Base-by-base conservation (phyloP, 2,888 invertebrate genomes). In the Temnothorax rugatulus region DNA sequence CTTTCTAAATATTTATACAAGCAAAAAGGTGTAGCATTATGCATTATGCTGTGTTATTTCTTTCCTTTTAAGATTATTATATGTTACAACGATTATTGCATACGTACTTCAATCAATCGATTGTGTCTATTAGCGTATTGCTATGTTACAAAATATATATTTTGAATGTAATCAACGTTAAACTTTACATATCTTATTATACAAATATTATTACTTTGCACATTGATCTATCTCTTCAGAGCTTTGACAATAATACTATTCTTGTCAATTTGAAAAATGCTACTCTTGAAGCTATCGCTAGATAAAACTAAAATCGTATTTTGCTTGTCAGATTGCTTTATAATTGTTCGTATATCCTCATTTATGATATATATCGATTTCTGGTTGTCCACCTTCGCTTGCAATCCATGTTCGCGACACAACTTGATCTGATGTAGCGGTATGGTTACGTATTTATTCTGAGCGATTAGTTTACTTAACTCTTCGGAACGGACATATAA, bases 291-390 rank as follows among this genome's bases (percentile, higher is more conserved):
- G 76, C 86, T 86, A 61, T 91, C 90, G 50, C 90, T 91, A 21
- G 93, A 88, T 52, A 94, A 82, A 41, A 94, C 86, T 47, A 94
- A 89, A 84, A 94, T 93, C 21, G 93, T 90, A 66, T 88, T 92
- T 47, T 94, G 93, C 63, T 93, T 93, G 44, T 91, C 93, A 83
- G 90, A 90, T 84, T 93, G 91, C 7, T 92, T 86, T 41, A 93
- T 74, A 21, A 94, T 87, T 54, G 91, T 89, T 79, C 92, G 92
- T 25, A 91, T 77, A 13, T 91, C 88, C 73, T 92, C 92, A 57
- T 91, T 93, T 29, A 93, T 75, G 5, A 93, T 75, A 29, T 68
- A 68, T 29, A 68, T 29, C 91, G 90, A 50, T 18, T 87, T 87
- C 41, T 50, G 79, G 34, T 84, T 85, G 21, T 82, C 84, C 9